Evolutionary conservation across 2,113 vertebrate species (phyloP).

Genomic region (Epinephelus cyanopodus): DNA sequence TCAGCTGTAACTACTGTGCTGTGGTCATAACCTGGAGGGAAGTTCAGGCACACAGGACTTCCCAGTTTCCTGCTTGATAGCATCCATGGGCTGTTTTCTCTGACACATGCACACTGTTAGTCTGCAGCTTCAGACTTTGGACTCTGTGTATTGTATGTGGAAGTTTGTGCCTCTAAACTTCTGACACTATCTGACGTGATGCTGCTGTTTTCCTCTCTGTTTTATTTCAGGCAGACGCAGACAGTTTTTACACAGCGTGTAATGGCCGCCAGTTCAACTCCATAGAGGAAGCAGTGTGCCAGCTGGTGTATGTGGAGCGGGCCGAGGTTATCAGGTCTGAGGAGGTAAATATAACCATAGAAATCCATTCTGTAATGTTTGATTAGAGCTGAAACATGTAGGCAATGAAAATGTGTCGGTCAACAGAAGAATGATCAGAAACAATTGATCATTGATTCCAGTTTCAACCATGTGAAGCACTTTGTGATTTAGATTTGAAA

Average conservation of each 20-base stretch:
- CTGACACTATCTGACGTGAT: background rate
- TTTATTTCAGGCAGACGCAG: constrained; percentile 89
- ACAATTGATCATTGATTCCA: too few relatives aligned
- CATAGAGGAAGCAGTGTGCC: constrained; percentile 97
- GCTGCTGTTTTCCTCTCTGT: background rate
- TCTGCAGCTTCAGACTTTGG: background rate
- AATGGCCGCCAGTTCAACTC: constrained; percentile 98
- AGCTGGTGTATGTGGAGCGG: constrained; percentile 96
- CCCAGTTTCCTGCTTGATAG: background rate
- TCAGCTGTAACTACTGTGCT: too few relatives aligned
- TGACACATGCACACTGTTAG: background rate
- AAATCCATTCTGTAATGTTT: background rate
- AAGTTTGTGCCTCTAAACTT: background rate
- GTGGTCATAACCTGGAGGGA: background rate
- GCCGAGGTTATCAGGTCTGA: constrained; percentile 97
- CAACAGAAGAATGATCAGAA: too few relatives aligned
- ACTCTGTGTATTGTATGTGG: background rate
- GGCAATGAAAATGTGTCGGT: too few relatives aligned
- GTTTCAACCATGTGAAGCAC: too few relatives aligned
- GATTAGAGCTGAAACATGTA: too few relatives aligned
- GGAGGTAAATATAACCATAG: constrained; percentile 81
- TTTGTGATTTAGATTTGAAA: too few relatives aligned
- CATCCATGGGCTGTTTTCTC: background rate
- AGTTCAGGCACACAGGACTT: background rate
- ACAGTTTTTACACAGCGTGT: constrained; percentile 94